Evolutionary conservation across 2,888 invertebrate species (phyloP).

Genomic region (Ryuthela nishihirai): DNA sequence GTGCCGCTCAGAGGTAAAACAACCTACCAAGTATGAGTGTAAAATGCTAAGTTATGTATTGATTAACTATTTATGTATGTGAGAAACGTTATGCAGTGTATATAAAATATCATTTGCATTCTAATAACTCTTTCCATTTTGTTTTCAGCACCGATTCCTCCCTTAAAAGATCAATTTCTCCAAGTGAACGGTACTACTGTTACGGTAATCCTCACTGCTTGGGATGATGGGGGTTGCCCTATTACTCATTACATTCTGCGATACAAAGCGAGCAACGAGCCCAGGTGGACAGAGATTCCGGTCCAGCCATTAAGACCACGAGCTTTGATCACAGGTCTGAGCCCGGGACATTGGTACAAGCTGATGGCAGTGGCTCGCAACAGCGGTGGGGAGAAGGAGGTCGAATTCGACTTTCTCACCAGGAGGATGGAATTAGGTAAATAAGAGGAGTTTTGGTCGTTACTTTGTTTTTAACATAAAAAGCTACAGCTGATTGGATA

Average conservation of each 20-base stretch:
- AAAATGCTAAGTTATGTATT: too few relatives aligned
- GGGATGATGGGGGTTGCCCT: slow-evolving; percentile 37
- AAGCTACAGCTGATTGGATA: too few relatives aligned
- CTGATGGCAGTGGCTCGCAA: slow-evolving; percentile 21
- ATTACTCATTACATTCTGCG: slow-evolving; percentile 19
- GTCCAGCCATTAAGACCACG: slow-evolving; percentile 11
- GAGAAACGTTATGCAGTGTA: too few relatives aligned
- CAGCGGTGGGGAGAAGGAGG: slow-evolving; percentile 23
- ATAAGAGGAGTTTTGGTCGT: too few relatives aligned
- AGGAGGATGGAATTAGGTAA: slow-evolving; percentile 22
- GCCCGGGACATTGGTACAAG: slow-evolving; percentile 29
- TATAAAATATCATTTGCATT: too few relatives aligned
- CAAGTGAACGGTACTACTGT: slow-evolving; percentile 31
- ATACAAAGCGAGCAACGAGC: slow-evolving; percentile 23
- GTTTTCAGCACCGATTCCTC: slow-evolving; percentile 20
- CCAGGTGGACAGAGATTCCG: slow-evolving; percentile 25
- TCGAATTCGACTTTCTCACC: slow-evolving; percentile 28
- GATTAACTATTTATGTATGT: too few relatives aligned
- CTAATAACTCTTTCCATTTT: too few relatives aligned
- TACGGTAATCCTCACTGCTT: slow-evolving; percentile 20
- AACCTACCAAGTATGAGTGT: too few relatives aligned
- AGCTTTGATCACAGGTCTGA: slow-evolving; percentile 27
- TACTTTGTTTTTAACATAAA: too few relatives aligned
- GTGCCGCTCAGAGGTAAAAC: too few relatives aligned
- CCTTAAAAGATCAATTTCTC: slow-evolving; percentile 19